phyloP scores from a whole-genome alignment of 2,797 vertebrate genomes.

The Poecilia wingei region DNA sequence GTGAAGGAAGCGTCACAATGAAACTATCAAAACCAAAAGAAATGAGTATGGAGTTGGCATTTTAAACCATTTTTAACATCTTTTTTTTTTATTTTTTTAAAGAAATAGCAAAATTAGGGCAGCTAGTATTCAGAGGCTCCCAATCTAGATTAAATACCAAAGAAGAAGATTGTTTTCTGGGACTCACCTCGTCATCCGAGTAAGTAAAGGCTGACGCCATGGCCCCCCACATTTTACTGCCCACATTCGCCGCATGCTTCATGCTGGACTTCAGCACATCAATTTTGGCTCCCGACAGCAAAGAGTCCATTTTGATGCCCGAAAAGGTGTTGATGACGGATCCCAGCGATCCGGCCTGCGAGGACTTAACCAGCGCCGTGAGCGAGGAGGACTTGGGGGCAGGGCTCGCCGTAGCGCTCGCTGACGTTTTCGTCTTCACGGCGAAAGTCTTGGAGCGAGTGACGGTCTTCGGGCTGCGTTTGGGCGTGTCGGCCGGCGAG shows the following conservation, averaged over 20 bases:
- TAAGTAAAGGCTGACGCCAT: conserved; percentile 91
- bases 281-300: conserved; percentile 94
- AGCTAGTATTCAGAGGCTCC: too few relatives aligned
- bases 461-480: conserved; percentile 81
- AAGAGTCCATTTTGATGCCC: conserved; percentile 91
- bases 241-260: conserved; percentile 96
- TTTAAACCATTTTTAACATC: too few relatives aligned
- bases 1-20: background rate
- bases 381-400: conserved; percentile 85
- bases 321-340: conserved; percentile 93
- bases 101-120: too few relatives aligned
- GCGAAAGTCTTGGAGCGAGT: conserved; percentile 92
- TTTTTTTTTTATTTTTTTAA: too few relatives aligned
- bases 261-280: conserved; percentile 93
- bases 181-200: conserved; percentile 94
- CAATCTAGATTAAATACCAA: background rate
- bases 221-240: conserved; percentile 94
- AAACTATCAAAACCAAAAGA: background rate
- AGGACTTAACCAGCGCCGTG: conserved; percentile 87
- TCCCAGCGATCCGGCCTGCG: conserved; percentile 89
- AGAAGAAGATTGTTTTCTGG: background rate
- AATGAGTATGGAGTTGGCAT: too few relatives aligned
- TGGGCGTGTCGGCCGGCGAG: conserved; percentile 66
- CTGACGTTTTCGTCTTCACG: conserved; percentile 79
- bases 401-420: conserved; percentile 49